phyloP scores from a whole-genome alignment of 2,888 invertebrate species.

The Rhingia campestris region DNA sequence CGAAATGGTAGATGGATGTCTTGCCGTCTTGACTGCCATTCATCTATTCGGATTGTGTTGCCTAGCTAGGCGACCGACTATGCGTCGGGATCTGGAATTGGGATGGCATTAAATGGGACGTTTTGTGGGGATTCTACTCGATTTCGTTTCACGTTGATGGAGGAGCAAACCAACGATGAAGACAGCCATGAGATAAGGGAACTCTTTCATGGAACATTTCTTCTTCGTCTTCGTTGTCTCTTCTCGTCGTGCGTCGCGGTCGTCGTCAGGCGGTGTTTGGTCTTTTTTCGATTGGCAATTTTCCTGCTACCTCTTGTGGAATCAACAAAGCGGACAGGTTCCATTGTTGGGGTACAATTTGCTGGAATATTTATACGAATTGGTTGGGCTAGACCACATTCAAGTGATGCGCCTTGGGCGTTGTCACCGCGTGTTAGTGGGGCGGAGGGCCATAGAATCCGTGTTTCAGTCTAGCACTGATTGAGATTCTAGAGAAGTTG shows the following conservation, averaged over 20 bases:
- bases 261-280: not conserved
- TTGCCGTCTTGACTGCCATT: constrained; percentile 61
- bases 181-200: constrained; percentile 70
- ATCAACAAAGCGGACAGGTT: constrained; percentile 57
- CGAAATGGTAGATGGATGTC: constrained; percentile 61
- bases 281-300: constrained; percentile 18
- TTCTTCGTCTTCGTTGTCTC: constrained; percentile 26
- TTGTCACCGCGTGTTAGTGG: constrained; percentile 46
- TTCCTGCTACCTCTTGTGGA: constrained; percentile 14
- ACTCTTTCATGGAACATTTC: constrained; percentile 60
- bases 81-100: constrained; percentile 23
- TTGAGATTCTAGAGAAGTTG: constrained; percentile 59
- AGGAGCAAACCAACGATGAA: constrained; percentile 44
- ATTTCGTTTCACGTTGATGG: constrained; percentile 47
- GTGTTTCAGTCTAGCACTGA: constrained; percentile 40
- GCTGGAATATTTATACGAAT: constrained; percentile 67
- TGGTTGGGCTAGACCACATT: constrained; percentile 30
- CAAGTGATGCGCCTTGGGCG: constrained; percentile 61
- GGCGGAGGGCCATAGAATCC: constrained; percentile 28
- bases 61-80: constrained; percentile 13
- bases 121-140: constrained; percentile 55
- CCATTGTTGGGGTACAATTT: constrained; percentile 67
- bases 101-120: constrained; percentile 51
- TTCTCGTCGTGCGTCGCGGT: not conserved
- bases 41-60: constrained; percentile 36